phyloP scores from a whole-genome alignment of 2,888 invertebrate genomes.

The Dexiosoma caninum region DNA sequence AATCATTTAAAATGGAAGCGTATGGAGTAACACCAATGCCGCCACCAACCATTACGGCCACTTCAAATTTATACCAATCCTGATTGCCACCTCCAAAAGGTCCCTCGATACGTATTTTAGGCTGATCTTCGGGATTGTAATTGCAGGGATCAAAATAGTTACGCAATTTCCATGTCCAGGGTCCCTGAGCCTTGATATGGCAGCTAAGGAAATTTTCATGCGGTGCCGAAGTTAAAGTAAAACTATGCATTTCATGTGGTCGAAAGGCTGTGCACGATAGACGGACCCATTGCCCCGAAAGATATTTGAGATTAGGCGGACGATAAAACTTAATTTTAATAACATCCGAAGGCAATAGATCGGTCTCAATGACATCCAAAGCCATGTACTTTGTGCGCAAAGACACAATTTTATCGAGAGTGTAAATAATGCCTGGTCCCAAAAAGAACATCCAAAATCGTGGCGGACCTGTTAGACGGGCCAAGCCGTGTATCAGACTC shows the following conservation, averaged over 20 bases:
- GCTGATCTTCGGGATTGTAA: conserved; percentile 90
- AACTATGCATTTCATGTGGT: conserved; percentile 94
- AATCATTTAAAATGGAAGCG: conserved; percentile 96
- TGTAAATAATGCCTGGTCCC: conserved; percentile 92
- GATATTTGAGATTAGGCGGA: conserved; percentile 95
- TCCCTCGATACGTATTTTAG: conserved; percentile 93
- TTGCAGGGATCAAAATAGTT: conserved; percentile 97
- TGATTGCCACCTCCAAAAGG: conserved; percentile 99
- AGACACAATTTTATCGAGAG: conserved; percentile 94
- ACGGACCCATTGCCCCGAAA: conserved; percentile 96
- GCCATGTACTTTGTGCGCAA: conserved; percentile 94
- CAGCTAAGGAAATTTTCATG: conserved; percentile 96
- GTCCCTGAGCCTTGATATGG: conserved; percentile 93
- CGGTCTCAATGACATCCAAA: conserved; percentile 94
- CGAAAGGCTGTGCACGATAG: conserved; percentile 93
- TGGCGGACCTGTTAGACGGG: conserved; percentile 93
- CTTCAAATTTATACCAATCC: conserved; percentile 98
- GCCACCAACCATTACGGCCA: conserved; percentile 98
- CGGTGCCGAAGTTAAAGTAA: conserved; percentile 96
- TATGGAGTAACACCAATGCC: conserved; percentile 99
- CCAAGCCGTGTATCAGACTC: conserved; percentile 92
- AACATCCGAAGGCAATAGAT: conserved; percentile 94
- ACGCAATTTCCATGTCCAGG: conserved; percentile 98
- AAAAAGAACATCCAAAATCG: conserved; percentile 96
- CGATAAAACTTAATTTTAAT: conserved; percentile 96